Conservation (phyloP, 2,797 vertebrate genomes). For the Neosilurus mollespiculum region DNA sequence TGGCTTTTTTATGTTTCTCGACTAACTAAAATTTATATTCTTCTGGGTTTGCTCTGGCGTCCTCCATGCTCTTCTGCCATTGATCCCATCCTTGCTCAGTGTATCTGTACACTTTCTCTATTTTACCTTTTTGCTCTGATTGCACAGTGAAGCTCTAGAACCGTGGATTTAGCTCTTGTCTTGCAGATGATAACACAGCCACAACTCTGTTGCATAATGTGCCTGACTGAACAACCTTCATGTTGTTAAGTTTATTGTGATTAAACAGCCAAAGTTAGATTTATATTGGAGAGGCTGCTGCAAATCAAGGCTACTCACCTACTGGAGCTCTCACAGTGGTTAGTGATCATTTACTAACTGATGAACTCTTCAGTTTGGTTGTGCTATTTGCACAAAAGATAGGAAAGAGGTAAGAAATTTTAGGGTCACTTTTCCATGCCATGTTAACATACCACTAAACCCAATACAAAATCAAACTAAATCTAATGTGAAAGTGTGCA, state of each 20-base stretch:
- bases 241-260: not conserved
- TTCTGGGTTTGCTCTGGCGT: not conserved
- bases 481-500: no score
- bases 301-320: not conserved
- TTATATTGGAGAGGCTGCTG: not conserved
- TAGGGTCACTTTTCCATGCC: no score
- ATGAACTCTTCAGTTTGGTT: not conserved
- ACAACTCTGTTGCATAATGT: not conserved
- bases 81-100: not conserved
- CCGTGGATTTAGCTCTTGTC: not conserved
- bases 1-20: not conserved
- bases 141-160: not conserved
- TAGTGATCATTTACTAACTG: not conserved
- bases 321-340: not conserved
- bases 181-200: no score
- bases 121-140: not conserved
- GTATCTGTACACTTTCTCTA: not conserved
- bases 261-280: not conserved
- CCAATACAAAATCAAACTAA: no score
- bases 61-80: not conserved
- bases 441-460: no score
- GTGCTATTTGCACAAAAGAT: not conserved
- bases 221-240: not conserved
- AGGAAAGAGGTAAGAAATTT: no score
- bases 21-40: not conserved